Evolutionary conservation across 2,888 invertebrate genomes (phyloP), one percentile per base, ranked within the genome.

Genomic region (Nymphalis urticae): DNA sequence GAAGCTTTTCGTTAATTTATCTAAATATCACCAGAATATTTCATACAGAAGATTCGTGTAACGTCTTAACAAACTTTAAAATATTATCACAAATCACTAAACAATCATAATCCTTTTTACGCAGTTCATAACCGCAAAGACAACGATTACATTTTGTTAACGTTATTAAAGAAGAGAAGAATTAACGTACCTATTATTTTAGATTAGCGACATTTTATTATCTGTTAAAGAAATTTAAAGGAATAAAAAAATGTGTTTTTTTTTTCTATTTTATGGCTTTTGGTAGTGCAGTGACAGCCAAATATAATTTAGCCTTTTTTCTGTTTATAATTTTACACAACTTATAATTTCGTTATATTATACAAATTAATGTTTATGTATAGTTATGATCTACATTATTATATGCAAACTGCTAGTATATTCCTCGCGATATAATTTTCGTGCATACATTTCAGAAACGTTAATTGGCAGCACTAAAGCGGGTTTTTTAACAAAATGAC

Each of bases 1-100:
- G 10, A 71, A 71, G 63, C 69, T 36, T 21, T 60, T 51, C 51
- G 51, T 21, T 51, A 51, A 54, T 54, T 17, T 50, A n/a, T 50
- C 17, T 19, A 50, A 2, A n/a, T 19, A 50, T 19, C 7, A 19
- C 50, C 42, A 36, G 42, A 58, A 42, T 42, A 42, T 58, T 58
- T 5, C n/a, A 42, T 19, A 42, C 54, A 51, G 17, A 56, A 56
- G 17, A 8, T 56, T 56, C 17, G 8, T 56, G 17, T n/a, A 56
- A 56, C 54, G n/a, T 7, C 24, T 27, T 27, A 21, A 51, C 42
- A 51, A 19, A 56, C 9, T 27, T 54, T 27, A 27, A 56, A 56
- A 56, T 56, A 24, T 53, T 53, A 54, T 56, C 54, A 56, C 54
- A 56, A 56, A 56, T 56, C 32, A 32, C 27, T 27, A 56, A 17